Evolutionary conservation across 64 coral and sea anemone species (phyloP), one percentile per base, ranked within the genome.

Genomic region (Stichodactyla helianthus): DNA sequence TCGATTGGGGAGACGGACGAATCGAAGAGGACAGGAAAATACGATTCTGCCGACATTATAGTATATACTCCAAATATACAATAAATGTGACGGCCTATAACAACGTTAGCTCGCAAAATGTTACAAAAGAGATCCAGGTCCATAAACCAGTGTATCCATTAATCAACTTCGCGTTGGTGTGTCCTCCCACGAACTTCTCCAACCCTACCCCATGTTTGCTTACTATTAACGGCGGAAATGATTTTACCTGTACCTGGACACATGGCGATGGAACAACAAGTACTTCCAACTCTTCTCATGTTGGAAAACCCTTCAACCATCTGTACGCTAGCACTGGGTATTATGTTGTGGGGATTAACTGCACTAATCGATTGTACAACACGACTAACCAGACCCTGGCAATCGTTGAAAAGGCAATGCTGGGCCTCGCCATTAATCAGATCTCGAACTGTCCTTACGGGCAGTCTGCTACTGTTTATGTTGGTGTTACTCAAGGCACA

Each of bases 361-460:
- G 95, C 31, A 85, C 57, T 6, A 98, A 98, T 84, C 92, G 95
- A 5, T 67, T 98, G 15, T 94, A 98, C 88, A 98, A 89, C 20
- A 94, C 89, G n/a, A 94, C 55, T 44, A 50, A 50, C 16, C 26
- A 51, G 25, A 31, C 86, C 25, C 51, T 71, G 70, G 87, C 90
- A n/a, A 92, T 98, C 64, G 95, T 98, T 4, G 91, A 98, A 56
- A 56, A 84, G 50, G 93, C 95, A 16, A 94, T 98, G 35, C 26
- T 54, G 18, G 54, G 60, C 13, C 56, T 94, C 23, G 23, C 15
- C 4, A 79, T 92, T 18, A 84, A 23, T 8, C 60, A 95, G 14
- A 65, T 83, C 17, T 59, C 86, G 13, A 59, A 87, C 44, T 86
- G 91, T 68, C 89, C 84, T 16, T 84, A 86, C 51, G 92, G 89